Conservation (phyloP, 2,888 invertebrate genomes). For the Allacma fusca region DNA sequence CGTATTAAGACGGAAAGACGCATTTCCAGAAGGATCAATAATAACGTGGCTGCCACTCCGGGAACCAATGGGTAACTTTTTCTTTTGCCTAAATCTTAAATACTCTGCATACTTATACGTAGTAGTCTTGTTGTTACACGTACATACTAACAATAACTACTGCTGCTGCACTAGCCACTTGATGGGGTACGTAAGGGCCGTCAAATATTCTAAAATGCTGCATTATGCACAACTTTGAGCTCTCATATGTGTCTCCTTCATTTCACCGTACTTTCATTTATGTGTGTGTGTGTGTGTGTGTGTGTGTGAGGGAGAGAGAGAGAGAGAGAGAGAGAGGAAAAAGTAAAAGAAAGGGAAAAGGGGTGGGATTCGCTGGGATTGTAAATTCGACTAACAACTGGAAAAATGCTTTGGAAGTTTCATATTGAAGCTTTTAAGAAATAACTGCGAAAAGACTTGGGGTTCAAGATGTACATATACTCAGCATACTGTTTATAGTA, state of each 20-base stretch:
- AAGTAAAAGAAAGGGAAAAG: not conserved
- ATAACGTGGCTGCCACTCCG: constrained; percentile 56
- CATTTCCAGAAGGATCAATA: constrained; percentile 60
- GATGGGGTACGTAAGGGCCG: not conserved
- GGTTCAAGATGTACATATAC: no score
- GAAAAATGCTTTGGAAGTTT: not conserved
- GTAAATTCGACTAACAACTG: not conserved
- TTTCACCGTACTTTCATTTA: no score
- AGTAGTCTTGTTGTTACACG: not conserved
- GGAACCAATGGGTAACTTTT: constrained; percentile 59
- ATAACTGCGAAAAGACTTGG: no score
- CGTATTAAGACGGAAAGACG: constrained; percentile 61
- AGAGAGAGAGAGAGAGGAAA: no score
- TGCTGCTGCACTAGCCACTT: not conserved
- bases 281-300: no score
- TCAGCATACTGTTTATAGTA: no score
- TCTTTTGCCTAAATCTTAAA: constrained; percentile 26
- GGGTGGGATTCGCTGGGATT: not conserved
- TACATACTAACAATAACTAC: not conserved
- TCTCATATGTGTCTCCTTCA: no score
- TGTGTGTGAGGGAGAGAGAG: no score
- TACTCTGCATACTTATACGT: not conserved
- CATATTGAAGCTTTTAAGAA: not conserved
- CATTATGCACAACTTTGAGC: not conserved
- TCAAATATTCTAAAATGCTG: not conserved